These are phyloP conservation scores for Serripes groenlandicus DNA, from an alignment of 2,888 invertebrate species.

Conservation along the genomic window DNA sequence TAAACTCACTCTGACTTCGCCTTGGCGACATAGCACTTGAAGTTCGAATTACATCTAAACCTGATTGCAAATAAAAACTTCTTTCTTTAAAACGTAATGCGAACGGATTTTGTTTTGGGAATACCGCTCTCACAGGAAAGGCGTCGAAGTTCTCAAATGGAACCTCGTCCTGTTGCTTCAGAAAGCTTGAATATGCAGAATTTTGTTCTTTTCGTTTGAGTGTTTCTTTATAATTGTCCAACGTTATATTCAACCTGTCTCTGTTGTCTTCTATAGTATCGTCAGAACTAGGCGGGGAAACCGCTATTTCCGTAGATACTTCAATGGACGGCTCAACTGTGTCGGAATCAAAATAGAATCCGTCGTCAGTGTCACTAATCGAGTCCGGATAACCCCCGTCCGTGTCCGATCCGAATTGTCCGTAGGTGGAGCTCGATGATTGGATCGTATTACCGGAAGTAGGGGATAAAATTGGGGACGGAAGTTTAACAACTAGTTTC, in stretches of 20 bases:
- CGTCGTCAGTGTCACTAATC: constrained; percentile 8
- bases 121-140: constrained; percentile 38
- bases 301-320: background rate
- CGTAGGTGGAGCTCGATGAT: constrained; percentile 18
- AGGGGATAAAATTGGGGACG: constrained; percentile 5
- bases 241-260: background rate
- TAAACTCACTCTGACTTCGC: background rate
- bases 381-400: constrained; percentile 33
- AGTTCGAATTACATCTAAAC: constrained; percentile 5
- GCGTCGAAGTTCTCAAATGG: background rate
- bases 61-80: constrained; percentile 42
- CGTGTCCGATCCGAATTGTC: constrained; percentile 28
- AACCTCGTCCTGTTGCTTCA: background rate
- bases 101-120: constrained; percentile 48
- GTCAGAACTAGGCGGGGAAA: background rate
- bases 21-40: background rate
- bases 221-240: background rate
- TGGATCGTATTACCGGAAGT: background rate
- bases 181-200: background rate
- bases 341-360: constrained; percentile 13
- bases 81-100: constrained; percentile 51
- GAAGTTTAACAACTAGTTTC: constrained; percentile 43
- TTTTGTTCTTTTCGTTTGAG: constrained; percentile 10
- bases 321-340: constrained; percentile 7
- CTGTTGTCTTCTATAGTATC: background rate